Conservation (phyloP, 2,888 invertebrate genomes). For the Drosophila lutescens region DNA sequence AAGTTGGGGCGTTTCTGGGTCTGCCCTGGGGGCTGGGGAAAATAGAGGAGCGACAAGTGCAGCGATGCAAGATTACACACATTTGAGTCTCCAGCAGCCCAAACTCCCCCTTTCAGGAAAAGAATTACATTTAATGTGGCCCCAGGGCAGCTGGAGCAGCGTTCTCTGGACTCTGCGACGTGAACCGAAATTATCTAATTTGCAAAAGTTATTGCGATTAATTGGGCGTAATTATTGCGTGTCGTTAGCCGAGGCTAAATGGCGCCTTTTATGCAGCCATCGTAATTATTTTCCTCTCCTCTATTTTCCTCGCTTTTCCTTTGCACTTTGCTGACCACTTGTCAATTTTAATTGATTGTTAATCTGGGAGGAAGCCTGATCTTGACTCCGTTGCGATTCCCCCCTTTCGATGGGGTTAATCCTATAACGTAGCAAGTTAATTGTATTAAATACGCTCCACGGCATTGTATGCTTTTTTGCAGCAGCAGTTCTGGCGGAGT, state of each 20-base stretch:
- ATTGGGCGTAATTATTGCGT: conserved; percentile 81
- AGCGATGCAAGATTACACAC: conserved; percentile 58
- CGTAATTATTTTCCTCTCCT: conserved; percentile 73
- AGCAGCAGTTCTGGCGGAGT: conserved; percentile 63
- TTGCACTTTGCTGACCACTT: conserved; percentile 58
- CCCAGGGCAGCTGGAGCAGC: conserved; percentile 34
- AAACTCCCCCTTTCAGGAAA: conserved; percentile 35
- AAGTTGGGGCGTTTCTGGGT: conserved; percentile 37
- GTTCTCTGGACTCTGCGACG: conserved; percentile 22
- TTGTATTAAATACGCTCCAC: conserved; percentile 78
- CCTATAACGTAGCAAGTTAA: conserved; percentile 76
- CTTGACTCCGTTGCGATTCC: conserved; percentile 38
- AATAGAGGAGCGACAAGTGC: conserved; percentile 48
- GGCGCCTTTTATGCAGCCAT: conserved; percentile 75
- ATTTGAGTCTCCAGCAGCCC: conserved; percentile 44
- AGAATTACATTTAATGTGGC: conserved; percentile 54
- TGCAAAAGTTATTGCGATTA: conserved; percentile 82
- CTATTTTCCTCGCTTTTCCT: conserved; percentile 33
- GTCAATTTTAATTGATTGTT: conserved; percentile 83
- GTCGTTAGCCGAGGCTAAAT: conserved; percentile 66
- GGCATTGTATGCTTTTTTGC: conserved; percentile 53
- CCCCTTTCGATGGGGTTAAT: conserved; percentile 62
- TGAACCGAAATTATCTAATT: conserved; percentile 80
- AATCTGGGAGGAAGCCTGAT: conserved; percentile 75
- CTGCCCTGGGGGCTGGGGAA: conserved; percentile 16